Evolutionary conservation across 2,797 vertebrate species (phyloP).

Genomic region (Sus cebifrons): DNA sequence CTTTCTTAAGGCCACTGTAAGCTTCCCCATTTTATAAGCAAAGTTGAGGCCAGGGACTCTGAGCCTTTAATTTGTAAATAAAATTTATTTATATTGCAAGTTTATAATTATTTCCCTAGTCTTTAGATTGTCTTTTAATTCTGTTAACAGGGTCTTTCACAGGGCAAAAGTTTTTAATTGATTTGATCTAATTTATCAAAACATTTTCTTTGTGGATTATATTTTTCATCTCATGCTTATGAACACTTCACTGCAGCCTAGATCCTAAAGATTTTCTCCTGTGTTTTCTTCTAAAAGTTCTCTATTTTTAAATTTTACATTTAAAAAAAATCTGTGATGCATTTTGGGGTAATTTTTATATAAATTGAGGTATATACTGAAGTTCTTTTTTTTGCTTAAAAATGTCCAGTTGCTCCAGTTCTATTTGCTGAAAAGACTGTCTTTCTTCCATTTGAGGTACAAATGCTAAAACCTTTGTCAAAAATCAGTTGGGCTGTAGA

Average conservation of each 20-base stretch:
- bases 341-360: neutral
- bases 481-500: neutral
- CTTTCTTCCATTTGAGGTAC: neutral
- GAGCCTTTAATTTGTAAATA: neutral
- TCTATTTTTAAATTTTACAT: neutral
- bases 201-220: neutral
- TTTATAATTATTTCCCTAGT: neutral
- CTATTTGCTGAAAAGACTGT: neutral
- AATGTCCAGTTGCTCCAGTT: neutral
- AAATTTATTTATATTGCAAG: neutral
- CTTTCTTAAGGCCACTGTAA: neutral
- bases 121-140: constrained; percentile 8
- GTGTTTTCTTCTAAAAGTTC: neutral
- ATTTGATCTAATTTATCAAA: neutral
- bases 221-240: neutral
- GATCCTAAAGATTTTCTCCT: neutral
- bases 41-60: neutral
- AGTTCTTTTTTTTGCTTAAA: neutral
- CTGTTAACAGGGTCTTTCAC: neutral
- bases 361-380: neutral
- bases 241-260: neutral
- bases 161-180: neutral
- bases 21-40: neutral
- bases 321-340: neutral
- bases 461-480: neutral